Evolutionary conservation across 1,140 invertebrate species (phyloP).

Genomic region (Dryas iulia): DNA sequence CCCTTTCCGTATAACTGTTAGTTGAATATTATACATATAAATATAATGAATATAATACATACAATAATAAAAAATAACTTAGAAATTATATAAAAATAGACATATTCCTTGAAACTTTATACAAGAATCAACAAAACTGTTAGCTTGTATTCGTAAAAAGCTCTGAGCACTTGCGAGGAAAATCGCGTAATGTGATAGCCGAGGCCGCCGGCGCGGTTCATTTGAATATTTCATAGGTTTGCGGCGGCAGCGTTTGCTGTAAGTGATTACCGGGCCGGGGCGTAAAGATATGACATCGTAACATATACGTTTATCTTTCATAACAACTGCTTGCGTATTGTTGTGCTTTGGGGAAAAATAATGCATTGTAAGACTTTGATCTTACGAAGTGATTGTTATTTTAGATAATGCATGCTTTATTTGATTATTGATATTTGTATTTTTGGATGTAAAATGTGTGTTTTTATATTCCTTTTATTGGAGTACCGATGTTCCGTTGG

Average conservation of each 20-base stretch:
- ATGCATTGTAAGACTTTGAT: background rate
- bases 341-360: slow-evolving; percentile 16
- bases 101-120: background rate
- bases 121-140: slow-evolving; percentile 12
- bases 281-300: slow-evolving; percentile 27
- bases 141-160: slow-evolving; percentile 24
- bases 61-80: too few relatives aligned
- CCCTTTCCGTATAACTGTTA: too few relatives aligned
- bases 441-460: too few relatives aligned
- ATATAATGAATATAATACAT: background rate
- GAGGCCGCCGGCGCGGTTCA: slow-evolving; percentile 42
- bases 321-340: slow-evolving; percentile 23
- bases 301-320: slow-evolving; percentile 23
- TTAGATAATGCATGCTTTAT: background rate
- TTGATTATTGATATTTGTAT: background rate
- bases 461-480: too few relatives aligned
- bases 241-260: slow-evolving; percentile 38
- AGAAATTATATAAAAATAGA: background rate
- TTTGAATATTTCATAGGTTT: slow-evolving; percentile 58
- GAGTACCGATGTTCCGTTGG: too few relatives aligned
- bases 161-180: slow-evolving; percentile 31
- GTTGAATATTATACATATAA: too few relatives aligned
- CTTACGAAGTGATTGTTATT: background rate
- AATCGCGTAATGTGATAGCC: slow-evolving; percentile 51
- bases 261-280: slow-evolving; percentile 40